Conservation (phyloP, 2,797 vertebrate genomes). For the Hapalemur alaotrensis region DNA sequence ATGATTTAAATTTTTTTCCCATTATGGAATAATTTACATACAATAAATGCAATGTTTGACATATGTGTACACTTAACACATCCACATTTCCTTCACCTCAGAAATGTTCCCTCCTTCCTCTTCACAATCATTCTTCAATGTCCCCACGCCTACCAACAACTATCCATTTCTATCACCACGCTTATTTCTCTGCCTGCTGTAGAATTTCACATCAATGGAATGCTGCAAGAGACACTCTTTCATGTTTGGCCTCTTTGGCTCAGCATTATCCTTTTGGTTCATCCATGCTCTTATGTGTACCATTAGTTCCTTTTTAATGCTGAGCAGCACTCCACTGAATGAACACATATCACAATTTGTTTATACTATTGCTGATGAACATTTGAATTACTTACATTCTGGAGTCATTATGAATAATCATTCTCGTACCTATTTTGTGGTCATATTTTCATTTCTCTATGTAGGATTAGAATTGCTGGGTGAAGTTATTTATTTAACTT, state of each 20-base stretch:
- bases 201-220: not conserved
- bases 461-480: not conserved
- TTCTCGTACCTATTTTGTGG: not conserved
- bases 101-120: not conserved
- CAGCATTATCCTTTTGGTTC: not conserved
- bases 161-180: not conserved
- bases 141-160: not conserved
- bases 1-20: not conserved
- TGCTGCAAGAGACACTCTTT: not conserved
- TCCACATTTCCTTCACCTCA: not conserved
- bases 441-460: not conserved
- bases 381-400: not conserved
- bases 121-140: not conserved
- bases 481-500: not conserved
- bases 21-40: not conserved
- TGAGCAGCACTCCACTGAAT: not conserved
- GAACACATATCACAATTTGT: no score
- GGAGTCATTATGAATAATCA: not conserved
- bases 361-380: not conserved
- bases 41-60: not conserved
- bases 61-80: not conserved
- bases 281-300: not conserved
- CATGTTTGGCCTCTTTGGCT: not conserved
- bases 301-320: not conserved
- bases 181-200: not conserved